Evolutionary conservation across 2,888 invertebrate species (phyloP).

Genomic region (Microctonus hyperodae): DNA sequence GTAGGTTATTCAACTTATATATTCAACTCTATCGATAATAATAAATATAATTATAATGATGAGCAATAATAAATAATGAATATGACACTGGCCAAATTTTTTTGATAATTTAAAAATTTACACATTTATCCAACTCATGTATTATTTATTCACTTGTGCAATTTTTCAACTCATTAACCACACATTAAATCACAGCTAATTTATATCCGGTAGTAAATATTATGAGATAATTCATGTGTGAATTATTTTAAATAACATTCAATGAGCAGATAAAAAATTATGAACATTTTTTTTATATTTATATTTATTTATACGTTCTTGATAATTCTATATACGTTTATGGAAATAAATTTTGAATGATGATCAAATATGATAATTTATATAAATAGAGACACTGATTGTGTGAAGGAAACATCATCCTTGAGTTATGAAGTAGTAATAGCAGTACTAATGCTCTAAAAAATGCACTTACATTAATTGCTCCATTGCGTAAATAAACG

Average conservation of each 20-base stretch:
- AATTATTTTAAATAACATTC: background rate
- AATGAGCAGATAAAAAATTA: background rate
- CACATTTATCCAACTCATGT: too few species aligned
- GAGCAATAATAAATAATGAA: background rate
- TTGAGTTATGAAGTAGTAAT: background rate
- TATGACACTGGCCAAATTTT: background rate
- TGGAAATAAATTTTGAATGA: background rate
- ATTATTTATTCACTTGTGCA: too few species aligned
- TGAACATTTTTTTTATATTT: too few species aligned
- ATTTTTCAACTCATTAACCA: background rate
- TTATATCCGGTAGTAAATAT: background rate
- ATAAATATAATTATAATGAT: background rate
- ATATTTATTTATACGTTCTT: background rate
- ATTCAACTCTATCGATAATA: background rate
- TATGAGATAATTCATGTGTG: too few species aligned
- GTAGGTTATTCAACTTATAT: background rate
- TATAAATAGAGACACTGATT: background rate
- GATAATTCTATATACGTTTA: background rate
- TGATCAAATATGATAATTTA: background rate
- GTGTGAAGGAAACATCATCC: background rate
- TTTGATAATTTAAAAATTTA: background rate
- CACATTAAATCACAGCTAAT: background rate
- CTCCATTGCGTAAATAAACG: background rate
- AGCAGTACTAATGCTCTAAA: background rate
- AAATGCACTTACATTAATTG: conserved; percentile 4